Evolutionary conservation across 2,113 vertebrate genomes (phyloP), one percentile per base, ranked within the genome.

Genomic region (Sardina pilchardus): DNA sequence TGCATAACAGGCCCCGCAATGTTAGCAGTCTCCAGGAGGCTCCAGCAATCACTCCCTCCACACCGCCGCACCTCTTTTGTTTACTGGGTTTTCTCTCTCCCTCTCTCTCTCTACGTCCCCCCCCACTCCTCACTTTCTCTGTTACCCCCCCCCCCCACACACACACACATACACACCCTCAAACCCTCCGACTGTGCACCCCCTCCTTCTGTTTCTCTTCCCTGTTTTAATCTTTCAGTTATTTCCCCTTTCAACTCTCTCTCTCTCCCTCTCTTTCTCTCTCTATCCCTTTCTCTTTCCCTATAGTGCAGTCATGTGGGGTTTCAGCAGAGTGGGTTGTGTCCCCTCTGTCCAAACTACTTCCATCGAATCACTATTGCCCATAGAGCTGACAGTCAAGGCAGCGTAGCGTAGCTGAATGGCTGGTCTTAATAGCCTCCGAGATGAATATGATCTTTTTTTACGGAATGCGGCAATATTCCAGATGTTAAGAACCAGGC

Each of bases 401-500:
- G 71, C 71, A 78, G 71, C 16, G 71, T 78, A 78, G 71, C 34
- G 14, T 78, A 42, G 71, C 71, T 16, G 71, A 78, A 78, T 78
- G 16, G 71, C 71, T 78, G 30, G 30, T 14, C 71, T 36, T 78
- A 78, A 78, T 78, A 78, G 71, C 71, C 30, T 78, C 34, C 10
- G 71, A 78, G 71, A 78, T 78, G 71, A 78, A 78, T 78, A 78
- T 78, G 71, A 78, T 78, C 71, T 36, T 5, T 78, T 14, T 78
- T 78, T 78, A 34, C 71, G 1, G 36, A 16, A 30, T 78, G 71
- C 90, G 91, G 90, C 93, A 93, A 92, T 93, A 92, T 92, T 93
- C 88, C 89, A 90, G 92, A 91, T 94, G 92, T 78, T 78, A 9
- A 78, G 36, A 78, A 34, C 34, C 92, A 93, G 78, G 90, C 92